Base-by-base conservation (phyloP, 1,140 invertebrate genomes). In the Drosophila grimshawi region DNA sequence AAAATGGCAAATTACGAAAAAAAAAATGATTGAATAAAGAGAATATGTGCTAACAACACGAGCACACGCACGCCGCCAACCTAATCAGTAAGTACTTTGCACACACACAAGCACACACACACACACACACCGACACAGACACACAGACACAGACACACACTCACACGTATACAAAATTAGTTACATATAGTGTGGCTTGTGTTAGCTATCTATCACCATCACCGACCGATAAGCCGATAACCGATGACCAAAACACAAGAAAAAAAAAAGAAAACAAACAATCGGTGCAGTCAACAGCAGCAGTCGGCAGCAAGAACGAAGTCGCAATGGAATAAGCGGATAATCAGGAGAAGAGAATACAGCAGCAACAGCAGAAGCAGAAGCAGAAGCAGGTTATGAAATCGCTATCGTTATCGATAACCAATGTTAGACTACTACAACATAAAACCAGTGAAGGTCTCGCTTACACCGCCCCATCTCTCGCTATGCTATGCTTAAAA, bases 21-120 rank as follows among this genome's bases (percentile, higher is more conserved):
- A 39, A 61, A 60, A 51, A n/a, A n/a, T n/a, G 45, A 41, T 43
- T 11, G 5, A 35, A 8, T 52, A 11, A 68, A 48, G 29, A 69
- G 29, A 75, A 64, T 52, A 69, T 45, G 72, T 75, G 72, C 52
- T 75, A 75, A 70, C 53, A 64, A 64, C 72, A 70, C 67, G 67
- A 70, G 51, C 70, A 70, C 72, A 75, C 72, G 72, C 72, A 75
- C 72, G 67, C 67, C 60, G 72, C 45, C 67, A 53, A 64, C 45
- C 33, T 75, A 70, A 69, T 29, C 65, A 69, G 71, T 74, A 74
- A 81, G 64, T 59, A 76, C 69, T 62, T 41, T 49, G 48, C 65
- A 57, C 62, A 49, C 45, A 48, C 61, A 57, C 48, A 41, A 27
- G 11, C 11, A n/a, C 78, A 67, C 65, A 59, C 48, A 46, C 51